Conservation (phyloP, 2,797 vertebrate genomes). For the Allobates femoralis region DNA sequence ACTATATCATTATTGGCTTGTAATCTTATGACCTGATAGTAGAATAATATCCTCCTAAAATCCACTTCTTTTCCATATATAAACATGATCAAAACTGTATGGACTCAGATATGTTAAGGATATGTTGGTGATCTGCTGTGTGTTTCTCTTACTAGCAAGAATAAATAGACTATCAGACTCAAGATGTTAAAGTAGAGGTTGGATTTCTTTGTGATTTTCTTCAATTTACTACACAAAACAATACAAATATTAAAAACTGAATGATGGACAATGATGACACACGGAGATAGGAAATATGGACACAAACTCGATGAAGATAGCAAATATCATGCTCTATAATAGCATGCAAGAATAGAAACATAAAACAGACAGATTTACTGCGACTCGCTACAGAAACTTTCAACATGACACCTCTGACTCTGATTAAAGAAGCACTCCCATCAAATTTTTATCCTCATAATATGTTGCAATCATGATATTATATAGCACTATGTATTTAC, state of each 20-base stretch:
- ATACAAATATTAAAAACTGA: not conserved
- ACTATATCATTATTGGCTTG: no score
- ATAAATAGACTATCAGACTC: not conserved
- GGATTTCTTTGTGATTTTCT: not conserved
- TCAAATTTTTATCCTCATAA: no score
- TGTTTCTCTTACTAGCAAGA: no score
- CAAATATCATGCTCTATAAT: not conserved
- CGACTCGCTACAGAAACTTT: not conserved
- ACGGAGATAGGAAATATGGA: not conserved
- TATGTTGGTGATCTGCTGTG: no score
- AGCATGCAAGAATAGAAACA: not conserved
- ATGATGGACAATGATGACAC: not conserved
- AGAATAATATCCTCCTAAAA: no score
- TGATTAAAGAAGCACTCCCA: no score
- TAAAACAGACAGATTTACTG: not conserved
- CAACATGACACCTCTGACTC: not conserved
- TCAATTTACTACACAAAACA: not conserved
- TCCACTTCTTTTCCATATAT: no score
- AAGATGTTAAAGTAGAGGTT: not conserved
- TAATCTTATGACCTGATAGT: no score
- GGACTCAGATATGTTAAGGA: no score
- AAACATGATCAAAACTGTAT: no score
- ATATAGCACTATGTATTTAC: no score
- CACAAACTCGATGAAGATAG: not conserved
- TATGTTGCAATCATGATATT: no score